These are phyloP conservation scores for Neoascia interrupta DNA, from an alignment of 2,888 invertebrate species.

Conservation along the genomic window DNA sequence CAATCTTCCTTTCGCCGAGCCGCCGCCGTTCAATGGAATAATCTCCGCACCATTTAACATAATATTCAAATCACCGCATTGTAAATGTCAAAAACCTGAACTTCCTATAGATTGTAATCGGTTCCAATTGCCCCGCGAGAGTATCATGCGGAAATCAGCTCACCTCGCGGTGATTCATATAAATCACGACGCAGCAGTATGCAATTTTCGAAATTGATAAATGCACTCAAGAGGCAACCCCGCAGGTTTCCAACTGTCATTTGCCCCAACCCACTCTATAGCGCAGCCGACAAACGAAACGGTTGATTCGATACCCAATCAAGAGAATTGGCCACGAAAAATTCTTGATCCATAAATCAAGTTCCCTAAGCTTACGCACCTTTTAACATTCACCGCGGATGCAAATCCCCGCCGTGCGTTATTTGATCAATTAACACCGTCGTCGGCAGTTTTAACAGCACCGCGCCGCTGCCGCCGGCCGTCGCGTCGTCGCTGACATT, in stretches of 20 bases:
- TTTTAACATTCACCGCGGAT: constrained; percentile 23
- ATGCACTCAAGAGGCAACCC: no score
- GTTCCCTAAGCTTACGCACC: no score
- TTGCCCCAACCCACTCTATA: no score
- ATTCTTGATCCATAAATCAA: constrained; percentile 46
- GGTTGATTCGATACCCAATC: no score
- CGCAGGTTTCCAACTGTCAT: no score
- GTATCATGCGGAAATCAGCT: constrained; percentile 43
- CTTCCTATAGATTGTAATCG: constrained; percentile 45
- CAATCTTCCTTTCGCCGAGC: constrained; percentile 51
- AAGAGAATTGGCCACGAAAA: constrained; percentile 30
- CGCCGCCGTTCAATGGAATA: constrained; percentile 11
- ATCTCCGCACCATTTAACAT: constrained; percentile 20
- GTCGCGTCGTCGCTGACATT: no score
- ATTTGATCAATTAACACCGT: no score
- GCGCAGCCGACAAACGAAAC: constrained; percentile 11
- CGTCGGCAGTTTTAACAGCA: no score
- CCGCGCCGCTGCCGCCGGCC: no score
- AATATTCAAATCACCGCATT: constrained; percentile 41
- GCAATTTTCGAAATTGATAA: constrained; percentile 37
- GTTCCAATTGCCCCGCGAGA: no score
- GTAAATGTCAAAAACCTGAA: constrained; percentile 22
- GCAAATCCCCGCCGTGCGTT: constrained; percentile 30
- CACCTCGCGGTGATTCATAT: no score
- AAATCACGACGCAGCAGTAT: no score